Conservation (phyloP, 2,797 vertebrate genomes). For the Sebastes dallii region DNA sequence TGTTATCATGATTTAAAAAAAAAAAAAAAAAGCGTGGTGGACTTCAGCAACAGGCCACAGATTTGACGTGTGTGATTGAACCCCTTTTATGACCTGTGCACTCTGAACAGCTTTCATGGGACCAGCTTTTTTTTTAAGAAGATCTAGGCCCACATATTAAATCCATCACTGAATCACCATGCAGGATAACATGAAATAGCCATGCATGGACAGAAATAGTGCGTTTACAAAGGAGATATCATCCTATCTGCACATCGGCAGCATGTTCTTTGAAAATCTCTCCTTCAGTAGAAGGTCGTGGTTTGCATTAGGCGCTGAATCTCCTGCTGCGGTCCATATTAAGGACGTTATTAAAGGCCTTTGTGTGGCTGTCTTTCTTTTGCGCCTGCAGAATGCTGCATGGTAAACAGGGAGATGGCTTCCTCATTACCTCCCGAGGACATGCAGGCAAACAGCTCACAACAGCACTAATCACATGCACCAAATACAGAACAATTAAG, state of each 20-base stretch:
- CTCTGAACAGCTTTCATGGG: constrained; percentile 23
- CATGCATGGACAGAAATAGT: constrained; percentile 3
- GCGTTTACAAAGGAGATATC: constrained; percentile 3
- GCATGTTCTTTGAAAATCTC: constrained; percentile 53
- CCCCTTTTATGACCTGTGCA: constrained; percentile 43
- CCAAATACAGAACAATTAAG: constrained; percentile 42
- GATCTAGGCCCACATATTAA: constrained; percentile 21
- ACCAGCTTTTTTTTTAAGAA: constrained; percentile 5
- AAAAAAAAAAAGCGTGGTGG: constrained; percentile 13
- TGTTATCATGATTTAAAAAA: constrained; percentile 38
- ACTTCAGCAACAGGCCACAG: constrained; percentile 58
- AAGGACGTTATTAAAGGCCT: constrained; percentile 71
- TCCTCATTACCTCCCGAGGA: constrained; percentile 71
- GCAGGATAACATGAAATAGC: neutral
- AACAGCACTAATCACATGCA: constrained; percentile 46
- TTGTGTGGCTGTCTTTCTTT: constrained; percentile 61
- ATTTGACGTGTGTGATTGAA: constrained; percentile 46
- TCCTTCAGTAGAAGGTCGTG: constrained; percentile 63
- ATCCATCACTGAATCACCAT: constrained; percentile 22
- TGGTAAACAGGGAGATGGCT: constrained; percentile 64
- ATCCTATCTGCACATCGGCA: constrained; percentile 22
- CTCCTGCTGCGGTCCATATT: constrained; percentile 65
- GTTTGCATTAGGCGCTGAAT: constrained; percentile 49
- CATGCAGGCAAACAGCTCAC: constrained; percentile 56
- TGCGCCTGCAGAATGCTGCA: constrained; percentile 56